A percentile compares a stretch with the other conserved stretches of the same genome.
These are phyloP conservation scores for Forbesichthys agassizii DNA, from an alignment of 2,113 vertebrate species.

Conservation along the genomic window DNA sequence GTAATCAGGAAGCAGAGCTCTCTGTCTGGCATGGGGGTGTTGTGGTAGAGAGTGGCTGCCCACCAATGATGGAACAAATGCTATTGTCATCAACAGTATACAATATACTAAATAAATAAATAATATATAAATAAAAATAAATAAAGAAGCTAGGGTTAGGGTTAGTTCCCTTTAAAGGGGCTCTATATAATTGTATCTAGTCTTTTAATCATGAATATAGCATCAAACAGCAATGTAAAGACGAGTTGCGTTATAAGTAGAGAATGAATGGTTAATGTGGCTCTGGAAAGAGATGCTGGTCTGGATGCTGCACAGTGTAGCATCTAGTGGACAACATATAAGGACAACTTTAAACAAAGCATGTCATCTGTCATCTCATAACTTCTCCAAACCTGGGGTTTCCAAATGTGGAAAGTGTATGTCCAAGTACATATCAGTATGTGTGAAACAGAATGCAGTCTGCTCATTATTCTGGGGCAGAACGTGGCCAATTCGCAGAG, in stretches of 20 bases:
- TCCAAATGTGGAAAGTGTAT: background rate
- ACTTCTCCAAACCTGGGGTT: background rate
- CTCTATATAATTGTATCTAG: too few relatives aligned
- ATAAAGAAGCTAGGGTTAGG: constrained; percentile 18
- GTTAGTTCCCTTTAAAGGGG: too few relatives aligned
- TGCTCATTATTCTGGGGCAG: background rate
- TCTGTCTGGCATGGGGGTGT: constrained; percentile 61
- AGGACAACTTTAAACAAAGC: too few relatives aligned
- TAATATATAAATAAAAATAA: too few relatives aligned
- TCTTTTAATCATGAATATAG: too few relatives aligned
- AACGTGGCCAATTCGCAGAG: background rate
- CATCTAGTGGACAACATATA: too few relatives aligned
- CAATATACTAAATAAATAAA: too few relatives aligned
- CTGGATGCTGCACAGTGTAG: too few relatives aligned
- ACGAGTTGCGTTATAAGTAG: too few relatives aligned
- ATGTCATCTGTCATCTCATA: background rate
- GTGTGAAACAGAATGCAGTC: background rate
- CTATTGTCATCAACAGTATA: constrained; percentile 11
- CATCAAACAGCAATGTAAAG: too few relatives aligned
- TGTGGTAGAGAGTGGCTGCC: constrained; percentile 39
- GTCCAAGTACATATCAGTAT: background rate
- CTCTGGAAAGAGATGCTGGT: too few relatives aligned
- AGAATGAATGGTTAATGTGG: too few relatives aligned
- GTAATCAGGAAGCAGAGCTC: constrained; percentile 55
- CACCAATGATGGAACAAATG: constrained; percentile 41